Evolutionary conservation across 2,797 vertebrate genomes (phyloP), one percentile per base, ranked within the genome.

Genomic region (Cossypha heuglini): DNA sequence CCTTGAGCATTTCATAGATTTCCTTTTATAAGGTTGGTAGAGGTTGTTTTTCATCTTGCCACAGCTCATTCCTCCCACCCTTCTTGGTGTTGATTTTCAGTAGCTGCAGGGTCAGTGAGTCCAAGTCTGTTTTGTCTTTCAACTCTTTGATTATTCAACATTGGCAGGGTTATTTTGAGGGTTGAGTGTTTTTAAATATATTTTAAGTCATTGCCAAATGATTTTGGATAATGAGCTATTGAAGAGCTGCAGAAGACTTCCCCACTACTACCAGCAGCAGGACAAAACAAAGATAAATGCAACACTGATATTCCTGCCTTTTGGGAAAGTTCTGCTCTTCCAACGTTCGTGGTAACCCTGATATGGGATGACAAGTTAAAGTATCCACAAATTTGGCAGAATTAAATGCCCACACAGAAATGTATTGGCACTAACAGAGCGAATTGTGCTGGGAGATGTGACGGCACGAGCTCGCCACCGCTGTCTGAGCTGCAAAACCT

Each of bases 1-100:
- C 92, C 89, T 93, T 87, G 87, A 96, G 86, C 43, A 74, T 94
- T 90, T 77, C 51, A 96, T 96, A 94, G 94, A 49, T 96, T 96
- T 97, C 94, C 69, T 88, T 96, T 93, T 90, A 82, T 90, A 91
- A 78, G 73, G 52, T 72, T 92, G 88, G 74, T 82, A 88, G 62
- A 88, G n/a, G 88, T 83, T 33, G 35, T 97, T 75, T 93, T 97
- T 97, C 86, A 96, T 97, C 83, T 91, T 97, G 85, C 97, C 92
- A 92, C 81, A 90, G 62, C 90, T 87, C 76, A 74, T 96, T 96
- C 84, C 19, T 90, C 38, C 64, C 93, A 61, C 48, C 37, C 37
- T 94, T 64, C 86, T 97, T 95, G 76, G 69, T 88, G 74, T 90
- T 92, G 91, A 95, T 95, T 96, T 97, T 88, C 48, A 61, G 58